Conservation (phyloP, 1,140 invertebrate species). For the Pararge aegeria region DNA sequence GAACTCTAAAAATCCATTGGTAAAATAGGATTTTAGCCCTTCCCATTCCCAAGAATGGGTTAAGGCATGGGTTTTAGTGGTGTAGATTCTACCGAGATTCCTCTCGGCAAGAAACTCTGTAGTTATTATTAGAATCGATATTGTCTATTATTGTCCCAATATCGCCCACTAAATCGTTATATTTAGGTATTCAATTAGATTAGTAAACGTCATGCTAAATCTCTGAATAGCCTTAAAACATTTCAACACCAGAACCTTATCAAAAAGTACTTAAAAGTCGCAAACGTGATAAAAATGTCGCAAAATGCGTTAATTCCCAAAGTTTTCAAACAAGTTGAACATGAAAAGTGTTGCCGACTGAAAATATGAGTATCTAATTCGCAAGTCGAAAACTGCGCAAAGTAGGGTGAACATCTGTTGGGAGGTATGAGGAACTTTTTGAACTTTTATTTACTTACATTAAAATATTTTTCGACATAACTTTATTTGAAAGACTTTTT, state of each 20-base stretch:
- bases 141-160: no score
- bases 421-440: not conserved
- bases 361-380: constrained; percentile 22
- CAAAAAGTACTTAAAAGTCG: constrained; percentile 19
- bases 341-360: constrained; percentile 17
- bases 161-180: no score
- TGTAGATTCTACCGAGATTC: no score
- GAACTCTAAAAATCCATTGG: no score
- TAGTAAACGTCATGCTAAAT: not conserved
- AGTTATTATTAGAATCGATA: no score
- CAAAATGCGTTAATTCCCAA: constrained; percentile 25
- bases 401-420: constrained; percentile 9
- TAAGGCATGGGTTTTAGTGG: no score
- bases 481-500: not conserved
- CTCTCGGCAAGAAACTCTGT: no score
- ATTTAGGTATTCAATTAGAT: no score
- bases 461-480: constrained; percentile 10
- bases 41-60: no score
- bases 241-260: constrained; percentile 7
- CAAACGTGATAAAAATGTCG: constrained; percentile 24
- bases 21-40: no score
- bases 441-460: constrained; percentile 6
- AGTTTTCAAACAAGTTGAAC: constrained; percentile 25
- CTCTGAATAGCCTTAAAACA: not conserved
- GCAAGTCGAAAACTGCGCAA: constrained; percentile 13